A percentile compares a stretch with the other conserved stretches of the same genome.
phyloP scores from a whole-genome alignment of 2,888 invertebrate genomes.

The Polymixis flavicincta region DNA sequence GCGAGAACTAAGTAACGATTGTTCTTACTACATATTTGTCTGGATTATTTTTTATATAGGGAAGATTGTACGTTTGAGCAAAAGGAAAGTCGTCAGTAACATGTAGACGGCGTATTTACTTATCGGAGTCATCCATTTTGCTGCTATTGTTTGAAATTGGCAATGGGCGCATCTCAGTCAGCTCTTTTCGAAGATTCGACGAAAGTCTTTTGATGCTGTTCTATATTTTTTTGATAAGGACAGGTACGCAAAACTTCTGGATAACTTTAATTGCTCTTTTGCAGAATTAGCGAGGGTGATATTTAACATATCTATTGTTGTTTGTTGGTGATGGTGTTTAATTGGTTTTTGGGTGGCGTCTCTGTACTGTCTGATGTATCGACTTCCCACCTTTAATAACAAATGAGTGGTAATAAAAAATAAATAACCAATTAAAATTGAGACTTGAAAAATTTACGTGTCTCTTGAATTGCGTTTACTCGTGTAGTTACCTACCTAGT shows the following conservation, averaged over 20 bases:
- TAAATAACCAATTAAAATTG: too few relatives aligned
- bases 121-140: background rate
- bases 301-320: too few relatives aligned
- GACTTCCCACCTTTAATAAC: too few relatives aligned
- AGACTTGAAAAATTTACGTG: background rate
- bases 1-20: slow-evolving; percentile 10
- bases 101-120: background rate
- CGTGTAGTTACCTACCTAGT: background rate
- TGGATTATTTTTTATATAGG: background rate
- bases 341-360: too few relatives aligned
- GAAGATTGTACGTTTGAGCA: background rate
- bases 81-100: background rate
- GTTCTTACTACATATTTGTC: background rate
- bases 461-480: background rate
- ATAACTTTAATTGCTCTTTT: too few relatives aligned
- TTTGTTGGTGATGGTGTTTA: too few relatives aligned
- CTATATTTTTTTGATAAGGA: background rate
- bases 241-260: background rate
- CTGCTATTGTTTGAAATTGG: background rate
- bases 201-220: background rate
- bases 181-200: background rate
- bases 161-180: background rate
- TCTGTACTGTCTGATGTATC: too few relatives aligned
- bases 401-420: too few relatives aligned
- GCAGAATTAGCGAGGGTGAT: too few relatives aligned